Evolutionary conservation across 1,140 invertebrate genomes (phyloP).

Genomic region (Zaprionus inermis): DNA sequence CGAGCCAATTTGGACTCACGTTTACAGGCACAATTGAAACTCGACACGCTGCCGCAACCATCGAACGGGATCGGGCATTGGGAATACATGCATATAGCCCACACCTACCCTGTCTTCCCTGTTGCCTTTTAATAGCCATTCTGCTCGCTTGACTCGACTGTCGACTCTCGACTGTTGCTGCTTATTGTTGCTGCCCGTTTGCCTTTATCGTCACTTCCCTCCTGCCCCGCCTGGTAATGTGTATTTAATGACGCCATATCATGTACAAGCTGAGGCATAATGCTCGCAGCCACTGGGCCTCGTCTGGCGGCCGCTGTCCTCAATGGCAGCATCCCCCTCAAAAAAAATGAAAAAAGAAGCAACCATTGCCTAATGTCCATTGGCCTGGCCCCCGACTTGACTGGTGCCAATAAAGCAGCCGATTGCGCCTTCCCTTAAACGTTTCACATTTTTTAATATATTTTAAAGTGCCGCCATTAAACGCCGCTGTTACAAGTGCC

Average conservation of each 20-base stretch:
- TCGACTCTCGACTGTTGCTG: constrained; percentile 64
- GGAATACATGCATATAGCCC: constrained; percentile 60
- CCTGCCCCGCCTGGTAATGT: constrained; percentile 65
- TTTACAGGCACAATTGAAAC: constrained; percentile 81
- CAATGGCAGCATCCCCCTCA: too few relatives aligned
- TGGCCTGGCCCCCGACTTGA: constrained; percentile 23
- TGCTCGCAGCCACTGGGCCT: constrained; percentile 58
- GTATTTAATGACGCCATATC: constrained; percentile 82
- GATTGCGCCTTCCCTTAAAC: constrained; percentile 46
- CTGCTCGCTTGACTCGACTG: constrained; percentile 41
- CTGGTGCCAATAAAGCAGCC: constrained; percentile 71
- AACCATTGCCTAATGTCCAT: constrained; percentile 63
- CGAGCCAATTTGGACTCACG: constrained; percentile 79
- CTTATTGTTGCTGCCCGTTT: constrained; percentile 52
- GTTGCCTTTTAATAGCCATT: constrained; percentile 74
- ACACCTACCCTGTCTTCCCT: constrained; percentile 29
- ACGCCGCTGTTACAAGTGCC: constrained; percentile 26
- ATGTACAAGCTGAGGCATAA: constrained; percentile 71
- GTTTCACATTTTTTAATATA: constrained; percentile 71
- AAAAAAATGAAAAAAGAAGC: not conserved
- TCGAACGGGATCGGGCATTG: constrained; percentile 41
- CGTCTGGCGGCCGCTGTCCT: constrained; percentile 31
- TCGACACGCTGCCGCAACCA: constrained; percentile 48
- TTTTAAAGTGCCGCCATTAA: constrained; percentile 70
- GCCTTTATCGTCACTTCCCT: constrained; percentile 57